Percentiles rank a stretch among this genome's conserved stretches.
These are phyloP conservation scores for Calosoma granatense DNA, from an alignment of 1,140 invertebrate species.

Conservation along the genomic window DNA sequence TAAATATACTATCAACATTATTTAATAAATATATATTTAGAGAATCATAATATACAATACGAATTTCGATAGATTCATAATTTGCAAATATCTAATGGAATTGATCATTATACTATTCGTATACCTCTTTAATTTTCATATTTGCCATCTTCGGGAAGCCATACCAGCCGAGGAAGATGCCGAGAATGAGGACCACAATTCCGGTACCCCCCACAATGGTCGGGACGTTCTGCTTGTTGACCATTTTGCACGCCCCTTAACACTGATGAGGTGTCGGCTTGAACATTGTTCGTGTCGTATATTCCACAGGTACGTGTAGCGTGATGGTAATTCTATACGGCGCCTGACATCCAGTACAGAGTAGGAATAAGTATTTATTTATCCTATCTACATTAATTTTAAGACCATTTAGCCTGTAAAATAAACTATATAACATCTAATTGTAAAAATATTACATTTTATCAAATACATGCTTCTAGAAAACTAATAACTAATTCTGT, in stretches of 20 bases:
- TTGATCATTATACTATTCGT: too few relatives aligned
- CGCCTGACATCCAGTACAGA: background rate
- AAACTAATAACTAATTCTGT: too few relatives aligned
- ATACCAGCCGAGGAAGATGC: slow-evolving; percentile 20
- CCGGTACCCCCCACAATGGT: slow-evolving; percentile 15
- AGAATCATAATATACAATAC: too few relatives aligned
- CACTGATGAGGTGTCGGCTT: background rate
- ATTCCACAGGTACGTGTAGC: slow-evolving; percentile 8
- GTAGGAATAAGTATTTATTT: slow-evolving; percentile 3
- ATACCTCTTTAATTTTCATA: slow-evolving; percentile 18
- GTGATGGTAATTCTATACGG: slow-evolving; percentile 9
- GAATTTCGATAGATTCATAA: too few relatives aligned
- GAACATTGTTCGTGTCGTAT: background rate
- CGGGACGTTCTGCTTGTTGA: slow-evolving; percentile 14
- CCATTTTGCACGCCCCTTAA: background rate
- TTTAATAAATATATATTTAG: too few relatives aligned
- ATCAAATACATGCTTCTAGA: too few relatives aligned
- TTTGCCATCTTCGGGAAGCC: slow-evolving; percentile 19
- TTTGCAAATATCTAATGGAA: too few relatives aligned
- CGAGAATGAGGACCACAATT: slow-evolving; percentile 14
- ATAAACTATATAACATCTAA: too few relatives aligned
- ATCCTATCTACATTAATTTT: too few relatives aligned
- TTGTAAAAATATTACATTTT: too few relatives aligned
- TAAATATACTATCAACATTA: too few relatives aligned
- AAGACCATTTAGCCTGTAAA: too few relatives aligned